Evolutionary conservation across 2,888 invertebrate species (phyloP), one percentile per base, ranked within the genome.

Genomic region (Auanema sp.): DNA sequence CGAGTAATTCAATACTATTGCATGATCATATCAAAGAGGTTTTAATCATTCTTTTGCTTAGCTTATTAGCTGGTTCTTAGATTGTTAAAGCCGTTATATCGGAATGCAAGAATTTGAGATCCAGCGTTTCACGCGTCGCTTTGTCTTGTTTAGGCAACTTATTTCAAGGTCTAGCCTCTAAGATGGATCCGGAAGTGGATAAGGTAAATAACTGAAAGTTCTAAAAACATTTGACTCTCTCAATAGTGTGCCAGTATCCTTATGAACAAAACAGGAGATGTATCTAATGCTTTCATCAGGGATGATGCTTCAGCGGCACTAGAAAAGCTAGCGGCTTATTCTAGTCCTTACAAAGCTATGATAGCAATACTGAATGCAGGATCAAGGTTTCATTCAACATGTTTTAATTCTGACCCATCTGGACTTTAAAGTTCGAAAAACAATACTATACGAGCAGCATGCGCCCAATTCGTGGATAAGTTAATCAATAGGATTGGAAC

Each of bases 261-360:
- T 10, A 60, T 78, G 66, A 58, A 58, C 2, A 73, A 73, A 49
- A 59, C 77, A 2, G 79, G 79, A 56, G 93, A 93, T 0, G 96
- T 97, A 83, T 94, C 93, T 8, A 95, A 94, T 85, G 90, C 90
- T 76, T 95, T 97, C 84, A 88, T 97, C 57, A 88, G 94, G 23
- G 91, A 91, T 42, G 96, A 96, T 85, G 92, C 93, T 2, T 90
- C 90, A 63, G 87, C 88, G 11, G 91, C 94, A 0, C 85, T 97
- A 49, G 91, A 90, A 77, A 88, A 89, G 14, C 90, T 97, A 89
- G 90, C 92, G 64, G 90, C 91, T 63, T 88, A 90, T 66, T 88
- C 92, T 18, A 89, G 89, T 33, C 89, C 90, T 42, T 83, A 83
- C 63, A 81, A 84, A 61, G 84, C 85, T 2, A 75, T 86, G 41